These are phyloP conservation scores for Hyperoplus immaculatus DNA, from an alignment of 2,797 vertebrate genomes.

Conservation along the genomic window DNA sequence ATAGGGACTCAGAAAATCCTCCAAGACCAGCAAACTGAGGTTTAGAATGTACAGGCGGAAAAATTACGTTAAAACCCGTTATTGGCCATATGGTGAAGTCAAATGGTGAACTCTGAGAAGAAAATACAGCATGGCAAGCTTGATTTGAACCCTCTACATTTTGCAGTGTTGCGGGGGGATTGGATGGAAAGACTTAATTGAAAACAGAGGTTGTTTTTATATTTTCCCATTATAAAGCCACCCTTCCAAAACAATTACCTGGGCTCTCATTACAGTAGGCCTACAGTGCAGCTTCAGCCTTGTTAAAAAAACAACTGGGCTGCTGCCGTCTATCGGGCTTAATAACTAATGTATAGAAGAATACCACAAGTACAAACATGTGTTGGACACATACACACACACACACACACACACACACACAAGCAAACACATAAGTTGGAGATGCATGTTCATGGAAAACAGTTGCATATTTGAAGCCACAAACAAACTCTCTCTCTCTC, in stretches of 20 bases:
- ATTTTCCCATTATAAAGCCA: constrained; percentile 83
- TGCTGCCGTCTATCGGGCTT: constrained; percentile 47
- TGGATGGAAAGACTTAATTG: constrained; percentile 79
- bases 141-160: constrained; percentile 45
- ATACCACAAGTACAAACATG: constrained; percentile 38
- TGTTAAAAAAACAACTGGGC: constrained; percentile 54
- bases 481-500: constrained; percentile 25
- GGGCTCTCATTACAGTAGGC: constrained; percentile 71
- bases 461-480: constrained; percentile 34
- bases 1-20: not conserved
- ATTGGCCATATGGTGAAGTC: constrained; percentile 44
- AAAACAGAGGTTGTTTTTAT: constrained; percentile 85
- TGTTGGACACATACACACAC: constrained; percentile 35
- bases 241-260: constrained; percentile 82
- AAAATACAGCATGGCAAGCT: constrained; percentile 68
- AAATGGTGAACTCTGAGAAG: constrained; percentile 55
- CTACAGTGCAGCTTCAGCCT: constrained; percentile 45
- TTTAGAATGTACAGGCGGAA: constrained; percentile 45
- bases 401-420: not conserved
- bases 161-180: constrained; percentile 62
- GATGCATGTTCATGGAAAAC: constrained; percentile 57
- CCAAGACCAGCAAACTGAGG: constrained; percentile 3
- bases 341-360: constrained; percentile 53
- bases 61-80: constrained; percentile 54
- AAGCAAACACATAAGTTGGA: not conserved